Evolutionary conservation across 2,113 vertebrate species (phyloP).

Genomic region (Cranoglanis bouderius): DNA sequence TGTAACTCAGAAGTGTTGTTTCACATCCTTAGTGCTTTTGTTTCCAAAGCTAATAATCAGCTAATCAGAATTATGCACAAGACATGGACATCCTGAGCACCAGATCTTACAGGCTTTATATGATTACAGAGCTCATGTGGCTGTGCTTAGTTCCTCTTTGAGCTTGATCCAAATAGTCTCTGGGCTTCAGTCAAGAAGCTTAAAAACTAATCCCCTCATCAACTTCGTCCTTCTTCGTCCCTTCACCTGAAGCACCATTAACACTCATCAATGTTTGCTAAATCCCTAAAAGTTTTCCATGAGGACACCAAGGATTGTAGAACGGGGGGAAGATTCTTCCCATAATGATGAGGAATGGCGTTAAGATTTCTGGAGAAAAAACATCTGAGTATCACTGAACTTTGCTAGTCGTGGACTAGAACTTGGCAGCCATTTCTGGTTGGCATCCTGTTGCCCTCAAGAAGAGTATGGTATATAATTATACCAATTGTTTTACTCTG

Average conservation of each 20-base stretch:
- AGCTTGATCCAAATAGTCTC: background rate
- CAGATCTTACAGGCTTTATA: constrained; percentile 13
- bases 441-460: background rate
- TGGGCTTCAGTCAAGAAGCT: constrained; percentile 20
- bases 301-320: background rate
- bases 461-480: background rate
- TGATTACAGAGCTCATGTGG: constrained; percentile 27
- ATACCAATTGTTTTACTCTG: background rate
- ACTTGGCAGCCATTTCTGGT: background rate
- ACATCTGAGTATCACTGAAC: background rate
- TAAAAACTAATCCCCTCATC: constrained; percentile 27
- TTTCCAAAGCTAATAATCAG: background rate
- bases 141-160: background rate
- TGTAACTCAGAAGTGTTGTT: background rate
- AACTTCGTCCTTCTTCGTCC: constrained; percentile 6
- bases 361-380: background rate
- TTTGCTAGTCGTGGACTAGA: background rate
- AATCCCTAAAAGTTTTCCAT: constrained; percentile 23
- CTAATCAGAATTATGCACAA: constrained; percentile 4
- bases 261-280: constrained; percentile 13
- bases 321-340: background rate
- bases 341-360: background rate
- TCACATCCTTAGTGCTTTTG: background rate
- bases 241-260: constrained; percentile 18
- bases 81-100: background rate